A percentile compares a stretch with the other conserved stretches of the same genome.
phyloP scores from a whole-genome alignment of 2,797 vertebrate species.

The Melanotaenia boesemani region DNA sequence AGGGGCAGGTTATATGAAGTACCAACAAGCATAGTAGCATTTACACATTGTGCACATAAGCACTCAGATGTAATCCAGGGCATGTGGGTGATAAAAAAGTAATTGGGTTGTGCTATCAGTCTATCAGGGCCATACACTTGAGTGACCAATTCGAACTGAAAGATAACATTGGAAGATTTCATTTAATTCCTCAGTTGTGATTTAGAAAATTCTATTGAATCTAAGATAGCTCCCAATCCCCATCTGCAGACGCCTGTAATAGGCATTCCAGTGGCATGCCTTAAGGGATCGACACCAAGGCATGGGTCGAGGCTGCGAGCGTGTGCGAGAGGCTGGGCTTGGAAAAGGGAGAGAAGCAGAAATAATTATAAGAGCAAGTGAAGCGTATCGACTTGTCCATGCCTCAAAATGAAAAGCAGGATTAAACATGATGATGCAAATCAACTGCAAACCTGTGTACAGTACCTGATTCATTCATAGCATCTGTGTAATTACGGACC shows the following conservation, averaged over 20 bases:
- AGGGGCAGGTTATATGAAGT: conserved; percentile 34
- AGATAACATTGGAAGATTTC: conserved; percentile 69
- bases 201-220: conserved; percentile 75
- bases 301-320: conserved; percentile 59
- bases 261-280: conserved; percentile 66
- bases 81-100: conserved; percentile 51
- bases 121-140: conserved; percentile 65
- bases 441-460: conserved; percentile 63
- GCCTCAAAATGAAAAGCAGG: conserved; percentile 75
- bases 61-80: conserved; percentile 48
- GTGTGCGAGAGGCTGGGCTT: conserved; percentile 66
- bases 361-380: conserved; percentile 83
- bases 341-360: conserved; percentile 76
- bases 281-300: conserved; percentile 70
- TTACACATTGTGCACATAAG: conserved; percentile 44
- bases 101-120: conserved; percentile 63
- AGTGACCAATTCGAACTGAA: conserved; percentile 61
- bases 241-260: conserved; percentile 56
- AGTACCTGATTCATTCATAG: conserved; percentile 68
- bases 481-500: conserved; percentile 76
- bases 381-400: conserved; percentile 79
- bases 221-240: conserved; percentile 54
- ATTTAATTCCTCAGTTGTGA: conserved; percentile 71
- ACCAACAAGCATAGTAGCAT: conserved; percentile 26
- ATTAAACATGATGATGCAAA: conserved; percentile 76